Evolutionary conservation across 2,113 vertebrate genomes (phyloP).

Genomic region (Lipotes vexillifer): DNA sequence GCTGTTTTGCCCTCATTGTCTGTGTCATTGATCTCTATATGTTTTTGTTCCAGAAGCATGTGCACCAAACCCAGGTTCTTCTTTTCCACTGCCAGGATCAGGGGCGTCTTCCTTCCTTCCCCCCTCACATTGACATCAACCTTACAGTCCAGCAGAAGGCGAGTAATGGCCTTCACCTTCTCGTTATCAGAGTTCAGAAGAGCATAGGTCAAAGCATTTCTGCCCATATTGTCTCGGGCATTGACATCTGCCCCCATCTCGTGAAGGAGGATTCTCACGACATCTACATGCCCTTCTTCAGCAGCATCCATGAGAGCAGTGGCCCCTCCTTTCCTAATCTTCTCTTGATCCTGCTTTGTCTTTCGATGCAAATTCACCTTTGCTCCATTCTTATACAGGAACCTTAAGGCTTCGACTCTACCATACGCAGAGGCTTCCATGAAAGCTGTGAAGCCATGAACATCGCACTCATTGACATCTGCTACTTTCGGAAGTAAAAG

Average conservation of each 20-base stretch:
- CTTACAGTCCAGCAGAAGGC: constrained; percentile 40
- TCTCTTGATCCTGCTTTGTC: constrained; percentile 40
- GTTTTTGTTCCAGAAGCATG: constrained; percentile 66
- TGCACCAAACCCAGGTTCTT: constrained; percentile 51
- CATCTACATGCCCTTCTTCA: fast-evolving
- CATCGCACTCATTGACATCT: constrained; percentile 62
- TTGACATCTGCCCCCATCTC: constrained; percentile 76
- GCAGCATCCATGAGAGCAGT: constrained; percentile 82
- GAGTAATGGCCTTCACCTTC: fast-evolving
- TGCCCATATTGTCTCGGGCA: constrained; percentile 74
- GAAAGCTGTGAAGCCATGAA: constrained; percentile 80
- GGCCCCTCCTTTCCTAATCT: constrained; percentile 72
- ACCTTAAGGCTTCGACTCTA: constrained; percentile 57
- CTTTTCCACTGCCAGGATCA: constrained; percentile 78
- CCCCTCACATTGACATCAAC: constrained; percentile 66
- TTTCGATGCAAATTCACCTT: constrained; percentile 72
- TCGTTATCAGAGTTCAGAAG: fast-evolving
- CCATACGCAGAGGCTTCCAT: constrained; percentile 77
- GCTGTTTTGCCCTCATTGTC: constrained; percentile 73
- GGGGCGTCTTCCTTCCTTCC: constrained; percentile 72
- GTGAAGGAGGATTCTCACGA: constrained; percentile 58
- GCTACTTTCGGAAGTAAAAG: constrained; percentile 63
- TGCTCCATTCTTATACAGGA: constrained; percentile 68
- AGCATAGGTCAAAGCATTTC: constrained; percentile 73
- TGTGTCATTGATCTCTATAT: constrained; percentile 62